Evolutionary conservation across 2,797 vertebrate species (phyloP), one percentile per base, ranked within the genome.

Genomic region (Chelidonichthys spinosus): DNA sequence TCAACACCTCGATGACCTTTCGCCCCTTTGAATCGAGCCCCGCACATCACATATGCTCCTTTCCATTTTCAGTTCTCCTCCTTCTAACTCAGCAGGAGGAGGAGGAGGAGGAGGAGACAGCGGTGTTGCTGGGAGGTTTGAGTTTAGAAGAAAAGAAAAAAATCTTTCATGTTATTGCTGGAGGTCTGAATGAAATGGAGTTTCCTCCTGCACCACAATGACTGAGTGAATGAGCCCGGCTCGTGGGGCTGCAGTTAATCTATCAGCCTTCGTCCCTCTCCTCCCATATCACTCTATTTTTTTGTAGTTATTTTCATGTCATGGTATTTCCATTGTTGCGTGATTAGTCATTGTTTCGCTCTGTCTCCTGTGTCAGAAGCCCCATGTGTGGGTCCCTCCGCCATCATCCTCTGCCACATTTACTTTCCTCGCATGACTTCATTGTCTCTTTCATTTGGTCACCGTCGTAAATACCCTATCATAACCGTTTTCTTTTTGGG

Each of bases 401-500:
- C 46, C 46, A n/a, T 71, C 73, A 39, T 79, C 73, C 36, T 65
- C 83, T 91, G 83, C 74, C 85, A 87, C 83, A 56, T 78, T 74
- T 7, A 74, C 59, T 89, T 89, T 88, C 82, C 76, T 84, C 63
- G 11, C 73, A 70, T 63, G 69, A 64, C 82, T 90, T 84, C 71
- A 77, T 85, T 85, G 88, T 87, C 86, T 76, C 62, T 74, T 77
- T 72, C 76, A 74, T 87, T 90, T 83, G 65, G 83, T 76, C 80
- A 54, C 72, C 4, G 40, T 76, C 47, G 53, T 56, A 74, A 64
- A 78, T 69, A 40, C 53, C 39, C 72, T 4, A 66, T 86, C 70
- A 83, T n/a, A 77, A 66, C 78, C 71, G 63, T 86, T 79, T 82
- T 87, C 69, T 82, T 83, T 81, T 47, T 60, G 54, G 70, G 83